Evolutionary conservation across 2,797 vertebrate species (phyloP).

Genomic region (Pelochelys cantorii): DNA sequence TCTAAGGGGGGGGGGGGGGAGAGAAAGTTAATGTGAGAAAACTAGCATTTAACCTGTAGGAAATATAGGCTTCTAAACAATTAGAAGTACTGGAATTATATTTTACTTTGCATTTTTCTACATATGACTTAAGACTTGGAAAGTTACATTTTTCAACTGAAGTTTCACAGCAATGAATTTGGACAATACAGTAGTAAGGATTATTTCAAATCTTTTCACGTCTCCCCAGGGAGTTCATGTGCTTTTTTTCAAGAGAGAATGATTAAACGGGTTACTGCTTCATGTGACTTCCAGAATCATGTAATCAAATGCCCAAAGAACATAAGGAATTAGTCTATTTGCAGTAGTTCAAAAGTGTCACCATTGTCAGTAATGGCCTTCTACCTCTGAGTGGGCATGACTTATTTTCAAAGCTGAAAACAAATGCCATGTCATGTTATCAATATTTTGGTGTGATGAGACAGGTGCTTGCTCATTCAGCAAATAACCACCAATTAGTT

Average conservation of each 20-base stretch:
- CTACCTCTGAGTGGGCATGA: neutral
- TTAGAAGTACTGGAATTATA: neutral
- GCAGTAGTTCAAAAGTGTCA: neutral
- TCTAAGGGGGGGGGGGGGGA: neutral
- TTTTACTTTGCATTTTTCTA: constrained; percentile 26
- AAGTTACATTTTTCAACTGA: constrained; percentile 7
- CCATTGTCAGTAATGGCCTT: neutral
- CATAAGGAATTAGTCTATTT: neutral
- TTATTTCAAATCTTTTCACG: constrained; percentile 27
- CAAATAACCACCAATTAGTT: neutral
- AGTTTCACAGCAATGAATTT: constrained; percentile 45
- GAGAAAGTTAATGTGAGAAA: neutral
- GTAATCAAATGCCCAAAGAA: constrained; percentile 3
- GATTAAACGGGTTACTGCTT: constrained; percentile 60
- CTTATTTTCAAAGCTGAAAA: constrained; percentile 3
- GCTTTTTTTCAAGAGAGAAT: constrained; percentile 46
- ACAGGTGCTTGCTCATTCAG: neutral
- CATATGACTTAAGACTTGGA: neutral
- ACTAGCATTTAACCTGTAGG: neutral
- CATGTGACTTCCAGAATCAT: constrained; percentile 58
- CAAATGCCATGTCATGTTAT: neutral
- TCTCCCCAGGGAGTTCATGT: constrained; percentile 16
- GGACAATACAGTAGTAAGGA: constrained; percentile 5
- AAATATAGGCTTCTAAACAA: neutral
- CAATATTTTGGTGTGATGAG: neutral